phyloP scores from a whole-genome alignment of 2,888 invertebrate species.

The Aquatica leii region DNA sequence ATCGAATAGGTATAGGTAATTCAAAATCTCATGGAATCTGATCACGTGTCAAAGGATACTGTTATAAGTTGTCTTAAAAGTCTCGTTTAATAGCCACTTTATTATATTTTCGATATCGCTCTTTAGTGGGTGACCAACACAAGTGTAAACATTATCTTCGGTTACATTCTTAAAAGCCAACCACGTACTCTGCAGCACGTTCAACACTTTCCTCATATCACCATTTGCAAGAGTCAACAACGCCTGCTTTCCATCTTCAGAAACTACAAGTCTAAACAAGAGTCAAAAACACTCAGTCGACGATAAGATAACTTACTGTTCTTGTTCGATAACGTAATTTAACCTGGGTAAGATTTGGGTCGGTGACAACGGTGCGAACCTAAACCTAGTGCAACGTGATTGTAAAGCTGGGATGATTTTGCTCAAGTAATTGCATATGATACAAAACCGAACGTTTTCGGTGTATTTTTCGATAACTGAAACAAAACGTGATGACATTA shows the following conservation, averaged over 20 bases:
- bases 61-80: slow-evolving; percentile 76
- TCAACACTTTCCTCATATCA: slow-evolving; percentile 97
- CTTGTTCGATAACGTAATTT: slow-evolving; percentile 81
- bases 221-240: slow-evolving; percentile 90
- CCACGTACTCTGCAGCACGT: slow-evolving; percentile 95
- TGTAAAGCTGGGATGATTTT: slow-evolving; percentile 99
- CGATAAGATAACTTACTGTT: slow-evolving; percentile 69
- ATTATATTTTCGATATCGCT: slow-evolving; percentile 88
- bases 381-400: slow-evolving; percentile 95
- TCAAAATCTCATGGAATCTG: too few species aligned
- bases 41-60: slow-evolving; percentile 88
- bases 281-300: background rate
- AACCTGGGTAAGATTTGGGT: slow-evolving; percentile 91
- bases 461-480: slow-evolving; percentile 99
- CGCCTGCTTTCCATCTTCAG: slow-evolving; percentile 89
- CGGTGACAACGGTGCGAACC: slow-evolving; percentile 89
- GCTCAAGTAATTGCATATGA: slow-evolving; percentile 98
- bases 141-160: slow-evolving; percentile 92
- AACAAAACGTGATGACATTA: slow-evolving; percentile 52
- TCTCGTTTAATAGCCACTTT: slow-evolving; percentile 83
- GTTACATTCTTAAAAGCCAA: slow-evolving; percentile 90
- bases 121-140: slow-evolving; percentile 95
- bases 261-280: slow-evolving; percentile 75
- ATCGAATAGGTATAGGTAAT: slow-evolving; percentile 7
- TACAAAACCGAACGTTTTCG: slow-evolving; percentile 97